Conservation (phyloP, 2,113 vertebrate genomes). For the Apteryx mantelli region DNA sequence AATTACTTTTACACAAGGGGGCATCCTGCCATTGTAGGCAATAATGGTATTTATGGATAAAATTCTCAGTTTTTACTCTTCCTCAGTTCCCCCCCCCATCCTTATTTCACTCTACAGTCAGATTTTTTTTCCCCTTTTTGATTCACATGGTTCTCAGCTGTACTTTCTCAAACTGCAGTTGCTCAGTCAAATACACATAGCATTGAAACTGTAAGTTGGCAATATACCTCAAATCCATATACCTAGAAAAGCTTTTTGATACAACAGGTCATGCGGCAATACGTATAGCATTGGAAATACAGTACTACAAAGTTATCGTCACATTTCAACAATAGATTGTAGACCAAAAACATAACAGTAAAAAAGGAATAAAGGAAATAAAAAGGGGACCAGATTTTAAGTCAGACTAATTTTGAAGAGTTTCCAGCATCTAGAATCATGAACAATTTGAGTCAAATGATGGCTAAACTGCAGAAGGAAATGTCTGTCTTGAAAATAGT, state of each 20-base stretch:
- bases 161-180: neutral
- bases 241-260: neutral
- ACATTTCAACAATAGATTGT: neutral
- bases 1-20: neutral
- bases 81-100: too few species aligned
- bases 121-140: neutral
- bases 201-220: neutral
- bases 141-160: neutral
- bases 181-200: neutral
- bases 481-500: neutral
- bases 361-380: neutral
- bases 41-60: neutral
- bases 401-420: neutral
- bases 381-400: neutral
- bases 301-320: neutral
- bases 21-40: neutral
- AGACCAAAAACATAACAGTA: neutral
- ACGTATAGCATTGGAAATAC: neutral
- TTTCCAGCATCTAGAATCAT: neutral
- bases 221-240: rapidly evolving
- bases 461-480: neutral
- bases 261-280: neutral
- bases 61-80: neutral
- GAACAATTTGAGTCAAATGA: neutral
- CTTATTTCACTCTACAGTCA: neutral